phyloP scores from a whole-genome alignment of 2,113 vertebrate species.

The Apaloderma vittatum region DNA sequence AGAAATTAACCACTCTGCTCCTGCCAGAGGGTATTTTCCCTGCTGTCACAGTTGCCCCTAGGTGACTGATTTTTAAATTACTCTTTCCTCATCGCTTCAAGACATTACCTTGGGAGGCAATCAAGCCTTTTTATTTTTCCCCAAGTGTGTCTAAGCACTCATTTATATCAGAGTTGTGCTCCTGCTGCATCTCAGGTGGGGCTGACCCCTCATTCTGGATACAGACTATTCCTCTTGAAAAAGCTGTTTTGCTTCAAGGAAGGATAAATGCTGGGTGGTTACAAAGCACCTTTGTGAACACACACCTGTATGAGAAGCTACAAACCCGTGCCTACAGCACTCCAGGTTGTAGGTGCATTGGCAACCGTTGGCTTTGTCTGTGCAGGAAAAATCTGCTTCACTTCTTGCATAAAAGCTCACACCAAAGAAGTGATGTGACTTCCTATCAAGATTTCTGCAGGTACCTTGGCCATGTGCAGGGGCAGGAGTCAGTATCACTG shows the following conservation, averaged over 20 bases:
- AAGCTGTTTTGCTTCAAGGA: not conserved
- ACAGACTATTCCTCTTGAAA: not conserved
- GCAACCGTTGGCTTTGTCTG: not conserved
- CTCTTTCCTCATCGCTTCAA: not conserved
- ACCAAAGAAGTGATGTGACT: not conserved
- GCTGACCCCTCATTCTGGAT: not conserved
- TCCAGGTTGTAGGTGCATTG: too few relatives aligned
- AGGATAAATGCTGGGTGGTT: not conserved
- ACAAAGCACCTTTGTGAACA: not conserved
- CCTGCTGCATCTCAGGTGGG: not conserved
- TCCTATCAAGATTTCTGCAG: not conserved
- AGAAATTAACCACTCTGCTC: slow-evolving; percentile 30
- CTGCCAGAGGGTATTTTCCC: not conserved
- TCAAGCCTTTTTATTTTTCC: not conserved
- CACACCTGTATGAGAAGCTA: not conserved
- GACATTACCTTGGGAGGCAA: not conserved
- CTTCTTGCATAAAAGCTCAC: not conserved
- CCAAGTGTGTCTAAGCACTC: not conserved
- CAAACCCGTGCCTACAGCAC: not conserved
- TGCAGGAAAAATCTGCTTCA: not conserved
- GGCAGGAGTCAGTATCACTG: not conserved
- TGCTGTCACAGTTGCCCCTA: not conserved
- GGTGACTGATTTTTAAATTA: slow-evolving; percentile 35
- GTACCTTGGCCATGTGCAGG: rapidly evolving
- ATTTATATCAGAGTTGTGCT: not conserved